Conservation (phyloP, 2,888 invertebrate genomes). For the Asteroscopus sphinx region DNA sequence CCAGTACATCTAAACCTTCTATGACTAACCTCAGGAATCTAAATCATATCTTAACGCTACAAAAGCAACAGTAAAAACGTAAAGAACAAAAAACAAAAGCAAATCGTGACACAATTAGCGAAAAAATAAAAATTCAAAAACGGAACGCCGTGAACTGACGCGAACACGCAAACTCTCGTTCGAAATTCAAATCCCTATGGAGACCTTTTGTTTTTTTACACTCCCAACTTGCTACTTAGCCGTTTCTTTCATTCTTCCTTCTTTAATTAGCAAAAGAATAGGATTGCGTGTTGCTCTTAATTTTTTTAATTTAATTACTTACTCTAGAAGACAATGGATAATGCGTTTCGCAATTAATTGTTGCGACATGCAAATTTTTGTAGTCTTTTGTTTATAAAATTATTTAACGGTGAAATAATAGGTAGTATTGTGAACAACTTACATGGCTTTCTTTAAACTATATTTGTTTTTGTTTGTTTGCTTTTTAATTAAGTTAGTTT, state of each 20-base stretch:
- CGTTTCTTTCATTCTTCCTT: conserved; percentile 84
- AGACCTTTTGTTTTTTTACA: conserved; percentile 77
- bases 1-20: not conserved
- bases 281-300: conserved; percentile 86
- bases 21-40: conserved; percentile 6
- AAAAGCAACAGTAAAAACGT: conserved; percentile 51
- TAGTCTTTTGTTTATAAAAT: conserved; percentile 61
- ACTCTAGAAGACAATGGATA: conserved; percentile 82
- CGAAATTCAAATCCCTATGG: conserved; percentile 80
- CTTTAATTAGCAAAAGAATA: conserved; percentile 88
- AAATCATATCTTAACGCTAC: conserved; percentile 38
- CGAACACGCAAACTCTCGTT: conserved; percentile 83
- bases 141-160: conserved; percentile 79
- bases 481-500: conserved; percentile 2
- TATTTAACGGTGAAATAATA: conserved; percentile 57
- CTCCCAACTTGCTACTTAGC: conserved; percentile 87
- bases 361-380: conserved; percentile 80
- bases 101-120: conserved; percentile 61
- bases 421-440: conserved; percentile 52
- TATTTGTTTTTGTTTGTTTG: conserved; percentile 14
- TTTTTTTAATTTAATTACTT: conserved; percentile 87
- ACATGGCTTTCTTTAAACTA: conserved; percentile 28
- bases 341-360: conserved; percentile 82
- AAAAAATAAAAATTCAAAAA: conserved; percentile 75
- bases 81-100: conserved; percentile 59